Base-by-base conservation (phyloP, 2,888 invertebrate genomes). In the Beris morrisii region DNA sequence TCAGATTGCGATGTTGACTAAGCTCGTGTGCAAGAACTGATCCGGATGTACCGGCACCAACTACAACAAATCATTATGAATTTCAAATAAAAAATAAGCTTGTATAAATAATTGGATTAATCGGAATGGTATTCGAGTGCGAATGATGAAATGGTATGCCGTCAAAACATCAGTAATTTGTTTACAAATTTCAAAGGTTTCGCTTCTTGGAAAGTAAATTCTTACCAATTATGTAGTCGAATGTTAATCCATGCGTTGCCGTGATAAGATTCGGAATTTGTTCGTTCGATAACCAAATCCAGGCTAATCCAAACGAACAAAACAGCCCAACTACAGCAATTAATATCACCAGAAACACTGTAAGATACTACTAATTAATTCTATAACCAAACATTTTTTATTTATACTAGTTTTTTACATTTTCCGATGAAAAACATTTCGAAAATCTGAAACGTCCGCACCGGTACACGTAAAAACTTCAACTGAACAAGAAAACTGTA, bases 21-120 rank as follows among this genome's bases (percentile, higher is more conserved):
- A 91, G 82, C 2, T 87, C 81, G 0, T 88, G 83, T 0, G 90
- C 88, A 6, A 90, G 76, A 0, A 89, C 88, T 72, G 88, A 88
- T 7, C 90, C 90, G 0, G 88, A 83, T 32, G 90, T 89, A 0
- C 90, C 90, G 3, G 86, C 89, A 1, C 90, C 90, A 59, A 90
- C 90, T 89, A 65, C n/a, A 64, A 48, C 5, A 7, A 48, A 15
- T 11, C 48, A 38, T 3, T 3, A 38, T 9, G 3, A 22, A 22
- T 22, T 38, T 32, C 5, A 32, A 32, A 32, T 32, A n/a, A n/a
- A n/a, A n/a, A n/a, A n/a, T n/a, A n/a, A n/a, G n/a, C n/a, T n/a
- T 22, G 22, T 22, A 22, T 22, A 22, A 22, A 22, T 22, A 22
- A 22, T 22, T 22, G 22, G 22, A 22, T 22, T 22, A 22, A 22